Percentiles rank a stretch among this genome's conserved stretches.
phyloP scores from a whole-genome alignment of 1,140 invertebrate species.

The Zaprionus inermis region DNA sequence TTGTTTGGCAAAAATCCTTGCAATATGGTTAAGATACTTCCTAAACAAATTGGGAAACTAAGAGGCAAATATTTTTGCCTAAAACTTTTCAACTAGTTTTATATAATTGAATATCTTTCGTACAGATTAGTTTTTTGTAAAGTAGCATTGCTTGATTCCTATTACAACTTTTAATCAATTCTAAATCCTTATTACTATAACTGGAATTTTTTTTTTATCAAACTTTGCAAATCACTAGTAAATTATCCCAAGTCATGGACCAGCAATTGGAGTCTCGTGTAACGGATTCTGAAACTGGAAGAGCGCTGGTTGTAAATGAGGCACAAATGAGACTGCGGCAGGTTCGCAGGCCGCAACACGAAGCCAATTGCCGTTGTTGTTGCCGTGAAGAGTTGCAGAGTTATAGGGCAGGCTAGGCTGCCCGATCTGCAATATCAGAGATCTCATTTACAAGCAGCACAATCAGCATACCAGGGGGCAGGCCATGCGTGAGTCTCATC shows the following conservation, averaged over 20 bases:
- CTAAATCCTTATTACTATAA: not conserved
- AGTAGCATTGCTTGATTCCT: no score
- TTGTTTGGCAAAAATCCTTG: not conserved
- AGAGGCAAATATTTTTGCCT: no score
- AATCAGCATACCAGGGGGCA: conserved; percentile 29
- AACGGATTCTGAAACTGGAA: not conserved
- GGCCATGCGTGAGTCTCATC: conserved; percentile 40
- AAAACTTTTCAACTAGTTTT: no score
- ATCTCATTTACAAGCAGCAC: conserved; percentile 35
- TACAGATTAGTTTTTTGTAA: no score
- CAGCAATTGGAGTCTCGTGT: not conserved
- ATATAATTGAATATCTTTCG: no score
- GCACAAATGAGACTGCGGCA: conserved; percentile 4
- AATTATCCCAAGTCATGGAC: not conserved
- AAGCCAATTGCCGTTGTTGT: conserved; percentile 16
- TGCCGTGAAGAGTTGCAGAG: not conserved
- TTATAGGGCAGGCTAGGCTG: conserved; percentile 8
- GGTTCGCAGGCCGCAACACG: conserved; percentile 9
- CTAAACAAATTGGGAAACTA: no score
- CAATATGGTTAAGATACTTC: not conserved
- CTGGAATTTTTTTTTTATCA: not conserved
- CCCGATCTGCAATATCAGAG: conserved; percentile 32
- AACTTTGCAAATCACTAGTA: not conserved
- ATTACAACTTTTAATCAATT: not conserved
- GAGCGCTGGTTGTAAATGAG: not conserved